Evolutionary conservation across 2,888 invertebrate genomes (phyloP).

Genomic region (Tachina grossa): DNA sequence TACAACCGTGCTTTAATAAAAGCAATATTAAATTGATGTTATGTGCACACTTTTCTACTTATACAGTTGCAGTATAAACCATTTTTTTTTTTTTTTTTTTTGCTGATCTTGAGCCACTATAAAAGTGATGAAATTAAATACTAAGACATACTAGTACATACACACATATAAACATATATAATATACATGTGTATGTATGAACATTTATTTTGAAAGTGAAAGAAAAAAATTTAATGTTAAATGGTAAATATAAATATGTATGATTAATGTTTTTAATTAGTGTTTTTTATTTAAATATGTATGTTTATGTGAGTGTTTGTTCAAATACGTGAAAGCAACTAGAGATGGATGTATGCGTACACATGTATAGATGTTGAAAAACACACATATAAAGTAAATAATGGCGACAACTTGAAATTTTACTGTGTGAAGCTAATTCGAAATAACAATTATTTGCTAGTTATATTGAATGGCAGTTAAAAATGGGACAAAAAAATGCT

Average conservation of each 20-base stretch:
- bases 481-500: background rate
- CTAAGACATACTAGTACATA: no score
- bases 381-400: background rate
- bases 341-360: background rate
- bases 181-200: no score
- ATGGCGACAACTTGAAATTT: background rate
- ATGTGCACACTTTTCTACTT: conserved; percentile 1
- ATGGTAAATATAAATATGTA: no score
- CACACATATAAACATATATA: no score
- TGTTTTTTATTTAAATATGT: no score
- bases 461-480: background rate
- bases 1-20: conserved; percentile 28
- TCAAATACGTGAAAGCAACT: conserved; percentile 42
- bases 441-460: no score
- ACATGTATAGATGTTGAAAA: no score
- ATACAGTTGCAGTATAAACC: background rate
- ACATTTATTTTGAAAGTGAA: conserved; percentile 50
- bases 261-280: no score
- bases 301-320: conserved; percentile 5
- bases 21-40: conserved; percentile 24
- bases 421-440: background rate
- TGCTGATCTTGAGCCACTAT: conserved; percentile 1
- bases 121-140: conserved; percentile 46
- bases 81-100: background rate
- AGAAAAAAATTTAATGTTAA: conserved; percentile 7